Evolutionary conservation across 2,113 vertebrate genomes (phyloP).

Genomic region (Oncorhynchus keta): DNA sequence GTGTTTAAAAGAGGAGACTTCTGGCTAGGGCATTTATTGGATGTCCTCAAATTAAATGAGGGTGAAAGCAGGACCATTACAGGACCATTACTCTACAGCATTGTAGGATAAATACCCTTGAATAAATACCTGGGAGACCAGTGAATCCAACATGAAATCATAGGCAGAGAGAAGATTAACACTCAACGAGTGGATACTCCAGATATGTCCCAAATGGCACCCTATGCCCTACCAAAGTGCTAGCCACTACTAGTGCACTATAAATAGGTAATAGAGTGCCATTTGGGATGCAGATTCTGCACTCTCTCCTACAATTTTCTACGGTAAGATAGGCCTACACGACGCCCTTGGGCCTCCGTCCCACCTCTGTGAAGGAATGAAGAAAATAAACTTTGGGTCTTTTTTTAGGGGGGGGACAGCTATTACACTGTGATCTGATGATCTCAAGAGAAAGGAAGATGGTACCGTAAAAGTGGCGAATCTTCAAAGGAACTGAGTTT

Average conservation of each 20-base stretch:
- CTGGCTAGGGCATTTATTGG: conserved; percentile 30
- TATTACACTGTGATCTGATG: background rate
- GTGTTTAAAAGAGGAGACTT: conserved; percentile 37
- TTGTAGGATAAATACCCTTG: conserved; percentile 25
- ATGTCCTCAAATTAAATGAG: conserved; percentile 26
- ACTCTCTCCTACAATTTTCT: conserved; percentile 16
- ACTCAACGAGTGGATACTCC: conserved; percentile 22
- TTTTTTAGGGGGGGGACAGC: background rate
- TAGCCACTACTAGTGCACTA: too few relatives aligned
- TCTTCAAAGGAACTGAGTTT: background rate
- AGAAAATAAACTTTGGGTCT: conserved; percentile 28
- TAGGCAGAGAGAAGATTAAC: conserved; percentile 26
- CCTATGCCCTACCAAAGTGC: too few relatives aligned
- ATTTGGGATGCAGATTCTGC: too few relatives aligned
- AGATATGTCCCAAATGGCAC: too few relatives aligned
- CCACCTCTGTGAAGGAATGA: conserved; percentile 13
- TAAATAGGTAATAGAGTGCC: too few relatives aligned
- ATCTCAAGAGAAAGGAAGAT: background rate
- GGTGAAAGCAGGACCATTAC: conserved; percentile 12
- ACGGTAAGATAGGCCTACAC: conserved; percentile 30
- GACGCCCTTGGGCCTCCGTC: conserved; percentile 19
- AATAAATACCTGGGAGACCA: conserved; percentile 9
- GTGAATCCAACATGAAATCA: background rate
- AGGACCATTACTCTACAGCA: conserved; percentile 9
- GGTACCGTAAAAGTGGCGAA: background rate